Base-by-base conservation (phyloP, 1,140 invertebrate genomes). In the Drosophila sulfurigaster region DNA sequence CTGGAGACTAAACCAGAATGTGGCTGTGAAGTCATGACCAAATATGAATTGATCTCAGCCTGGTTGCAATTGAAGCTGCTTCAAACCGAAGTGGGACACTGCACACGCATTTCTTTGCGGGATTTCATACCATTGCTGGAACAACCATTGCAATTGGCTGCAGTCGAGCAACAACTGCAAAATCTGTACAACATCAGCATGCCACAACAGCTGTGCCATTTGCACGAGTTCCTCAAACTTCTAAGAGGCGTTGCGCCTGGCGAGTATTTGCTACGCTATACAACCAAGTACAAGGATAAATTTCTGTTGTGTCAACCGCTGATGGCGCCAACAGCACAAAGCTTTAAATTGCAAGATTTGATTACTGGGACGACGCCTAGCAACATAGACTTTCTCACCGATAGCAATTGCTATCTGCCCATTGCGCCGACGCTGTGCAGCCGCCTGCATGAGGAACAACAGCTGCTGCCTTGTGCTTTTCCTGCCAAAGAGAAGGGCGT, bases 21-120 rank as follows among this genome's bases (percentile, higher is more conserved):
- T 46, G 91, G 91, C n/a, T 89, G 83, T 48, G 91, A 92, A 60
- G 57, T 81, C 5, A 72, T 92, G 78, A 77, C 91, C 2, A 89
- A 91, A 8, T 89, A 92, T 57, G 91, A 92, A 28, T 30, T 92
- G n/a, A 52, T 92, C 5, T 62, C 69, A 7, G 72, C 73, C 15
- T 92, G 91, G 91, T 52, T 92, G 7, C 89, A 91, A 43, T 35
- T 92, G 8, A 79, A 82, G 16, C 62, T 92, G 0, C 51, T 88
- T 1, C 49, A 78, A 38, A 30, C 54, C 0, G 56, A 79, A 1
- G 2, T 35, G 3, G 83, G 56, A 0, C 62, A 77, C 10, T 90
- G 86, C 62, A 75, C 64, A 1, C 79, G 91, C 0, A 13, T 92
- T 15, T 66, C 79, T 3, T 5, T 82, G 5, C 45, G 58, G 0